Evolutionary conservation across 2,888 invertebrate genomes (phyloP).

Genomic region (Cataglyphis cursor): DNA sequence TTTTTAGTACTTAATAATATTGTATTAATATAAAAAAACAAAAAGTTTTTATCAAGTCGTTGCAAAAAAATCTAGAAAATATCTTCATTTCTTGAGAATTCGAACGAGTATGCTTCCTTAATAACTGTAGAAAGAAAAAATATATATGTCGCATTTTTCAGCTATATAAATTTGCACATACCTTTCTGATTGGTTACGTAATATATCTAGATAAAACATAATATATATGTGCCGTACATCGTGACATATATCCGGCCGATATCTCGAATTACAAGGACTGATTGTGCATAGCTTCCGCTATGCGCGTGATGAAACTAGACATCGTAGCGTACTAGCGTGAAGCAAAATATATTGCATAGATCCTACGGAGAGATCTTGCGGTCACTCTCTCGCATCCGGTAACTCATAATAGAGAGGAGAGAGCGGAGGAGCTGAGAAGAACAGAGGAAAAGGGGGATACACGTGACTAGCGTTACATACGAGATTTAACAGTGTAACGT

Average conservation of each 20-base stretch:
- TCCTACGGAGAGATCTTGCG: slow-evolving; percentile 58
- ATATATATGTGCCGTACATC: not conserved
- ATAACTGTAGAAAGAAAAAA: not conserved
- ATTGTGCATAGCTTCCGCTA: not conserved
- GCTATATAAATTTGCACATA: not conserved
- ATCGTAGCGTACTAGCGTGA: not conserved
- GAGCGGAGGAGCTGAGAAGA: slow-evolving; percentile 21
- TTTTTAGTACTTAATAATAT: no score
- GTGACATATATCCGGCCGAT: not conserved
- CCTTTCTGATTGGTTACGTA: not conserved
- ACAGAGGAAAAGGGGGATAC: slow-evolving; percentile 35
- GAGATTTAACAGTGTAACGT: slow-evolving; percentile 85
- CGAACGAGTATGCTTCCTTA: not conserved
- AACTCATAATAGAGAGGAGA: slow-evolving; percentile 56
- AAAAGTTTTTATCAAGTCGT: no score
- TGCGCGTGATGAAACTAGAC: slow-evolving; percentile 15
- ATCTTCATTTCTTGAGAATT: no score
- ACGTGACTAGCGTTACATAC: slow-evolving; percentile 83
- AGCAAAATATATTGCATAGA: slow-evolving; percentile 30
- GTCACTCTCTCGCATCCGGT: slow-evolving; percentile 75
- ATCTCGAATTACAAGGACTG: slow-evolving; percentile 21
- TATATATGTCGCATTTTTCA: not conserved
- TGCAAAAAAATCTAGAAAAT: no score
- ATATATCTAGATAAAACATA: not conserved
- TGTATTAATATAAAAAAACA: no score